Percentiles rank a stretch among this genome's conserved stretches.
phyloP scores from a whole-genome alignment of 2,113 vertebrate species.

The Lophius piscatorius region DNA sequence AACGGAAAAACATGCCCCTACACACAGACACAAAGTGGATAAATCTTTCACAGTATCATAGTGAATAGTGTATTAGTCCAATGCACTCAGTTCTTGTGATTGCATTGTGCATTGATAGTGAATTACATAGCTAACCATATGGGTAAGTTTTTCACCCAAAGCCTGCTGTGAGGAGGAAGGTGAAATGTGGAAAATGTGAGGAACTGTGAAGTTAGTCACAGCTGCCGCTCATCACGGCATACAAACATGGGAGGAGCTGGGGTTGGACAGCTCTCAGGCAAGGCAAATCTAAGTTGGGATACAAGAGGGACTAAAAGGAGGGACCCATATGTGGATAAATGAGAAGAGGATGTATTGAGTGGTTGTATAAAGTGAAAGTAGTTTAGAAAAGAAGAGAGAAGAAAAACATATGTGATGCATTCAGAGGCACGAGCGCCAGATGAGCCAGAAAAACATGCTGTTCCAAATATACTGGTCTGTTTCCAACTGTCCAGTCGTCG shows the following conservation, averaged over 20 bases:
- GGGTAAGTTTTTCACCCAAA: conserved; percentile 6
- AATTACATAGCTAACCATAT: conserved; percentile 9
- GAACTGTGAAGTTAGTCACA: conserved; percentile 3
- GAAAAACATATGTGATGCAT: conserved; percentile 75
- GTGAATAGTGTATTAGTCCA: too few species aligned
- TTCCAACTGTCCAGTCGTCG: conserved; percentile 5
- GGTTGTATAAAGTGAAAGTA: conserved; percentile 35
- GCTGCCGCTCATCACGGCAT: conserved; percentile 4
- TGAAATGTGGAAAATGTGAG: conserved; percentile 62
- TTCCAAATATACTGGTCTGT: conserved; percentile 55
- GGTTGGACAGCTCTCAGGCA: conserved; percentile 3
- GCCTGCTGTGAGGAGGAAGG: conserved; percentile 12
- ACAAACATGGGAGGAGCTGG: conserved; percentile 8
- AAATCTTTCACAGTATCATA: conserved; percentile 10
- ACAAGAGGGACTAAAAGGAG: conserved; percentile 3
- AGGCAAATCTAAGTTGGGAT: conserved; percentile 33
- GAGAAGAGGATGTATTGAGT: conserved; percentile 17
- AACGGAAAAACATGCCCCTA: not conserved
- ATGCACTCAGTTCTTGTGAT: too few species aligned
- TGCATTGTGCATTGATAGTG: not conserved
- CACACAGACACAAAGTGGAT: not conserved
- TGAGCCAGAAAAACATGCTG: conserved; percentile 75
- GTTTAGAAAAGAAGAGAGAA: conserved; percentile 34
- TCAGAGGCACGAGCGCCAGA: conserved; percentile 49
- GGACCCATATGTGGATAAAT: conserved; percentile 1